These are phyloP conservation scores for Pteropus rufus DNA, from an alignment of 2,797 vertebrate species.

Conservation along the genomic window DNA sequence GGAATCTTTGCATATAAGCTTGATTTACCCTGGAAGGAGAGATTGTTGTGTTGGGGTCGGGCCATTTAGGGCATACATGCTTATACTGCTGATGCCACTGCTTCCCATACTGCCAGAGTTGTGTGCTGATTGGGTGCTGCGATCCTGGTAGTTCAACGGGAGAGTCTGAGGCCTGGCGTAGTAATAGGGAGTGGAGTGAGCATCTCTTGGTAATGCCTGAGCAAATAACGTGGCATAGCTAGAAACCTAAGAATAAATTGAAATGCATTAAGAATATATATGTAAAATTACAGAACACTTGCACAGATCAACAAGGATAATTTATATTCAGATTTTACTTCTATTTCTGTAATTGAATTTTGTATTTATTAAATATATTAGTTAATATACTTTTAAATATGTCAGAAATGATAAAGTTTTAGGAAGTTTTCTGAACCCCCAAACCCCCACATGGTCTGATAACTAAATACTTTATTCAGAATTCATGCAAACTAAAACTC, in stretches of 20 bases:
- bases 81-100: constrained; percentile 95
- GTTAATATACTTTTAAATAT: background rate
- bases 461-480: background rate
- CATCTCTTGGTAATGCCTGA: constrained; percentile 94
- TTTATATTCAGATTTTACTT: background rate
- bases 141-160: constrained; percentile 91
- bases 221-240: constrained; percentile 92
- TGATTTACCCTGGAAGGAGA: constrained; percentile 90
- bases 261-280: background rate
- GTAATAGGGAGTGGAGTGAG: constrained; percentile 97
- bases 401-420: background rate
- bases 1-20: background rate
- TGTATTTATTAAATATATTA: background rate
- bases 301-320: background rate
- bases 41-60: constrained; percentile 90
- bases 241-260: constrained; percentile 85
- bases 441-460: background rate
- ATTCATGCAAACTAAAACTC: background rate
- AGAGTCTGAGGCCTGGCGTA: constrained; percentile 95
- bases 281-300: background rate
- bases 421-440: background rate
- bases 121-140: constrained; percentile 79
- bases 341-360: background rate
- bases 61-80: constrained; percentile 90
- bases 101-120: constrained; percentile 91